A percentile compares a stretch with the other conserved stretches of the same genome.
Evolutionary conservation across 2,113 vertebrate species (phyloP).

Genomic region (Macaca fascicularis): T2T-MFA8v1.1 NC_088389.1:11865001-11865500

Average conservation of each 20-base stretch:
- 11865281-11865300: not conserved
- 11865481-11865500: not conserved
- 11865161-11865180: not conserved
- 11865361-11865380: not conserved
- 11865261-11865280: not conserved
- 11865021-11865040: not conserved
- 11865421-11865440: too few relatives aligned
- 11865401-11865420: not conserved
- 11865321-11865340: not conserved
- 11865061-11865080: not conserved
- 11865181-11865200: not conserved
- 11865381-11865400: not conserved
- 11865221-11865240: not conserved
- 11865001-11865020: slow-evolving; percentile 46
- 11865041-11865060: not conserved
- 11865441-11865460: not conserved
- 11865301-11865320: not conserved
- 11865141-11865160: not conserved
- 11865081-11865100: not conserved
- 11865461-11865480: not conserved
- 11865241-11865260: not conserved
- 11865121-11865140: not conserved
- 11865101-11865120: not conserved
- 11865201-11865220: not conserved
- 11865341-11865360: not conserved